These are phyloP conservation scores for Sarcoramphus papa DNA, from an alignment of 2,797 vertebrate genomes.

Conservation along the genomic window DNA sequence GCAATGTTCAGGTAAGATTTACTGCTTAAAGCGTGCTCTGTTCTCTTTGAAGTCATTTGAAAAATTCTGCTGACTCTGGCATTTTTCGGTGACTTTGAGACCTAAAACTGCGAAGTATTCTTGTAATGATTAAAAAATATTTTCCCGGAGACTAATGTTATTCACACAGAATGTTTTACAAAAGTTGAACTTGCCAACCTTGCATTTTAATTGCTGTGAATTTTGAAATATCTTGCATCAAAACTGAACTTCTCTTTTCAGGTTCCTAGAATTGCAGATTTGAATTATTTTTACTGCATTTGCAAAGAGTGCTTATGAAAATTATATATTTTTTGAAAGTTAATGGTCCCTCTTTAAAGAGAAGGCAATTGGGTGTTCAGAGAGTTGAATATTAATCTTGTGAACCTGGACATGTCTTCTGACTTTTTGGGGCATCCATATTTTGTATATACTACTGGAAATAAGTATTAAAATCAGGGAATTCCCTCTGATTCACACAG, in stretches of 20 bases:
- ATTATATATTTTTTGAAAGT: neutral
- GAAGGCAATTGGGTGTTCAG: neutral
- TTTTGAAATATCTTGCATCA: neutral
- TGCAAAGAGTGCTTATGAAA: neutral
- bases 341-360: neutral
- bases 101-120: neutral
- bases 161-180: neutral
- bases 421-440: neutral
- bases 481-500: neutral
- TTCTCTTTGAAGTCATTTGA: neutral
- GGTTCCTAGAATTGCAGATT: neutral
- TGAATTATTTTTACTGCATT: neutral
- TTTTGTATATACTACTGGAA: neutral
- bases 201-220: neutral
- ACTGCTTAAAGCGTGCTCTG: neutral
- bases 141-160: neutral
- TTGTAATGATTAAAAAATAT: neutral
- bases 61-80: neutral
- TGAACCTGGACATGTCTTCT: neutral
- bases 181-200: neutral
- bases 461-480: neutral
- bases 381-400: neutral
- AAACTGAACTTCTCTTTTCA: neutral
- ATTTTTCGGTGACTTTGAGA: neutral
- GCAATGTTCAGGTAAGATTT: conserved; percentile 76